Evolutionary conservation across 2,797 vertebrate species (phyloP).

Genomic region (Sebastes hubbsi): DNA sequence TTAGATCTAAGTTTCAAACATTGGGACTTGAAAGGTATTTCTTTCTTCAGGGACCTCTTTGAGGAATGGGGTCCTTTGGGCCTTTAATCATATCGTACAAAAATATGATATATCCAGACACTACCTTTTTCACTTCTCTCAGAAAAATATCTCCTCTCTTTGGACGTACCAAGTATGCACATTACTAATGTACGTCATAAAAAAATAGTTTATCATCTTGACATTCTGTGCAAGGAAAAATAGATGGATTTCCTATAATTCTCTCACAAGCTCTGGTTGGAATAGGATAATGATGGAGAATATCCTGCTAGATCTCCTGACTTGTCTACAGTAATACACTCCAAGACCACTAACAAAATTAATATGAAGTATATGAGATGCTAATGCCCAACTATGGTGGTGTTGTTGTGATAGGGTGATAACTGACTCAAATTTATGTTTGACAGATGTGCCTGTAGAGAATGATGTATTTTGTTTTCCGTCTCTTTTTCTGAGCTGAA

Average conservation of each 20-base stretch:
- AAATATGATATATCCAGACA: background rate
- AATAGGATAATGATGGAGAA: background rate
- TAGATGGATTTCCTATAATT: background rate
- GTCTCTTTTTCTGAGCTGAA: background rate
- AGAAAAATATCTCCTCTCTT: background rate
- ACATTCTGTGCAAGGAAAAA: background rate
- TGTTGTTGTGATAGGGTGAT: background rate
- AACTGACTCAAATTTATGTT: background rate
- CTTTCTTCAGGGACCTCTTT: background rate
- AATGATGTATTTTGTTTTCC: background rate
- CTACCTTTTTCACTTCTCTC: no score
- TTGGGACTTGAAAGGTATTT: background rate
- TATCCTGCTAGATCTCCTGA: background rate
- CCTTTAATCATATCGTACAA: background rate
- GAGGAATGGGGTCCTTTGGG: background rate
- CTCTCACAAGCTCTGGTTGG: background rate
- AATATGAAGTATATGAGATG: background rate
- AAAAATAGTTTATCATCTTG: background rate
- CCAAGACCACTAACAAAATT: background rate
- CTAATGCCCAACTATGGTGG: background rate
- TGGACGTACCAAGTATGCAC: background rate
- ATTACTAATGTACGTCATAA: background rate
- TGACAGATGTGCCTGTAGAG: background rate
- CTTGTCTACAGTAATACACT: background rate
- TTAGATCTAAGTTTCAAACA: background rate